Conservation (phyloP, 2,888 invertebrate genomes). For the Patella depressa region DNA sequence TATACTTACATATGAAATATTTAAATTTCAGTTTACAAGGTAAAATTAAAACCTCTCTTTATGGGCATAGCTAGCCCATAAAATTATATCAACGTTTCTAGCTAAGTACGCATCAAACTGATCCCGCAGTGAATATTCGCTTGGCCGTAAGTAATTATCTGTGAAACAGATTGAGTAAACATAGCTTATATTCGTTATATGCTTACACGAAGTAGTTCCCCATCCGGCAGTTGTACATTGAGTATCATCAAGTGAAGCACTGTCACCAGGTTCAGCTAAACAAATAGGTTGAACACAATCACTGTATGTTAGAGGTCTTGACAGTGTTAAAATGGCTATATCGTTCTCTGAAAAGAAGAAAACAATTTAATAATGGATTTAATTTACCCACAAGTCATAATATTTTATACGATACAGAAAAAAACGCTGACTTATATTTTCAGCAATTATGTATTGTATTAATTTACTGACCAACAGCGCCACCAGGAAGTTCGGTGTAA, state of each 20-base stretch:
- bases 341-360: conserved; percentile 29
- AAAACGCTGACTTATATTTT: neutral
- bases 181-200: too few species aligned
- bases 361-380: neutral
- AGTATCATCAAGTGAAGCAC: conserved; percentile 15
- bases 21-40: too few species aligned
- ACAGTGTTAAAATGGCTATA: conserved; percentile 35
- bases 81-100: too few species aligned
- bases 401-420: neutral
- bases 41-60: too few species aligned
- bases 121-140: too few species aligned
- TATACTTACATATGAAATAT: too few species aligned
- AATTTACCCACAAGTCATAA: neutral
- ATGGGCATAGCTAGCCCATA: too few species aligned
- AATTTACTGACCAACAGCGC: neutral
- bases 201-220: conserved; percentile 28
- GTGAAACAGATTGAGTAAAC: too few species aligned
- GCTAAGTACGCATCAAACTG: too few species aligned
- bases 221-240: conserved; percentile 31
- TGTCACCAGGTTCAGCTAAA: conserved; percentile 21
- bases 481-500: conserved; percentile 10
- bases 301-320: conserved; percentile 26
- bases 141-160: too few species aligned
- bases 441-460: neutral
- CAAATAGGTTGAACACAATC: conserved; percentile 32